These are phyloP conservation scores for Endotricha flammealis DNA, from an alignment of 2,888 invertebrate species.

Conservation along the genomic window DNA sequence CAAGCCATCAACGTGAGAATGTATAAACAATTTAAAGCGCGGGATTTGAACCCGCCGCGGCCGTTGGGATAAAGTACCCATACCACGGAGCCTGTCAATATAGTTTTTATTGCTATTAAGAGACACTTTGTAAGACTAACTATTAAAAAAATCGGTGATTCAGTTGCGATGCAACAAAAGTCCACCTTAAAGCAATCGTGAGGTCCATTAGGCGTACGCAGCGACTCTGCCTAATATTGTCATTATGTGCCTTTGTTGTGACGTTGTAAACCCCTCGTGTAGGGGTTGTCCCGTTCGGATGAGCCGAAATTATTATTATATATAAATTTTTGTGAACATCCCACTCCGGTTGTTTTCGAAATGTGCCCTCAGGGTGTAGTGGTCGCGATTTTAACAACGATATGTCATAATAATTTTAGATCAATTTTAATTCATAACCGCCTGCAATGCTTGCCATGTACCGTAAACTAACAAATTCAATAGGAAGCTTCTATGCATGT, in stretches of 20 bases:
- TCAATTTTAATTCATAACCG: slow-evolving; percentile 12
- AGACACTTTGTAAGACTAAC: no score
- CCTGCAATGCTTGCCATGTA: no score
- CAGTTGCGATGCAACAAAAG: no score
- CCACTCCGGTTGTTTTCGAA: slow-evolving; percentile 47
- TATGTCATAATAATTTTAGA: slow-evolving; percentile 23
- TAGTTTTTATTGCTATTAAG: no score
- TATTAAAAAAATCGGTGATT: no score
- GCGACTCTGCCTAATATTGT: slow-evolving; percentile 54
- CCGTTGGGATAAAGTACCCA: no score
- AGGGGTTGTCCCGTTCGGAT: slow-evolving; percentile 45
- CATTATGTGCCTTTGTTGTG: slow-evolving; percentile 67
- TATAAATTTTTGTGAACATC: slow-evolving; percentile 53
- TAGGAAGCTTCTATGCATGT: no score
- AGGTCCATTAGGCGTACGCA: slow-evolving; percentile 62
- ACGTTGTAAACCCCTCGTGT: slow-evolving; percentile 32
- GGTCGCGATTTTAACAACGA: slow-evolving; percentile 25
- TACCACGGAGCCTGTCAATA: no score
- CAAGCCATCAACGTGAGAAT: no score
- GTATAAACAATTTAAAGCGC: no score
- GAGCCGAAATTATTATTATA: slow-evolving; percentile 60
- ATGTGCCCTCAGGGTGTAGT: slow-evolving; percentile 59
- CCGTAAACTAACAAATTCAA: no score
- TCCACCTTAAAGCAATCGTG: slow-evolving; percentile 67
- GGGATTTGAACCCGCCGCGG: no score